Conservation (phyloP, 2,797 vertebrate species). For the Lycodopsis pacificus region DNA sequence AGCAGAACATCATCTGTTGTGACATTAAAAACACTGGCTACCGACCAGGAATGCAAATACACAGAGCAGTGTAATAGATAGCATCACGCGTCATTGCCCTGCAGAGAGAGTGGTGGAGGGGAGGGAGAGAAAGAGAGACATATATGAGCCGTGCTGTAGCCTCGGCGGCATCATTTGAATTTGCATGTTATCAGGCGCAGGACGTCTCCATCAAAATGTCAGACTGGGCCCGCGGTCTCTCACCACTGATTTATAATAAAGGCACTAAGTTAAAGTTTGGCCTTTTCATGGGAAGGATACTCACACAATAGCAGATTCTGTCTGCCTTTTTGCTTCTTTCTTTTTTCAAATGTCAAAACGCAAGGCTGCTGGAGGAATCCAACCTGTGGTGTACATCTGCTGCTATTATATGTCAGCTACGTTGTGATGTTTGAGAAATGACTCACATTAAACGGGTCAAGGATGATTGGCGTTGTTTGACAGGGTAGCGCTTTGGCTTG, state of each 20-base stretch:
- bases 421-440: conserved; percentile 8
- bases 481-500: neutral
- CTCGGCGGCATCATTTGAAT: conserved; percentile 73
- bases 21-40: conserved; percentile 75
- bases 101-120: conserved; percentile 59
- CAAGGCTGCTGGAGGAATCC: conserved; percentile 15
- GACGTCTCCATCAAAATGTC: conserved; percentile 83
- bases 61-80: conserved; percentile 78
- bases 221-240: conserved; percentile 66
- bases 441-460: neutral
- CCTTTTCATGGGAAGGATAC: conserved; percentile 47
- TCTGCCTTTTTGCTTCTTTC: conserved; percentile 21
- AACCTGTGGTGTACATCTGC: neutral
- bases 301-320: conserved; percentile 36
- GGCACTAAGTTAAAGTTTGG: conserved; percentile 60
- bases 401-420: neutral
- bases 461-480: conserved; percentile 23
- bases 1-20: conserved; percentile 74
- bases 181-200: conserved; percentile 80
- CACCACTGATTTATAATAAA: conserved; percentile 62
- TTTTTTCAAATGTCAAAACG: conserved; percentile 64
- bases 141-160: conserved; percentile 58
- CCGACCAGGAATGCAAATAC: conserved; percentile 75
- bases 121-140: conserved; percentile 34
- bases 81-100: conserved; percentile 70